A percentile compares a stretch with the other conserved stretches of the same genome.
These are phyloP conservation scores for Athene cunicularia DNA, from an alignment of 2,113 vertebrate genomes.

Conservation along the genomic window DNA sequence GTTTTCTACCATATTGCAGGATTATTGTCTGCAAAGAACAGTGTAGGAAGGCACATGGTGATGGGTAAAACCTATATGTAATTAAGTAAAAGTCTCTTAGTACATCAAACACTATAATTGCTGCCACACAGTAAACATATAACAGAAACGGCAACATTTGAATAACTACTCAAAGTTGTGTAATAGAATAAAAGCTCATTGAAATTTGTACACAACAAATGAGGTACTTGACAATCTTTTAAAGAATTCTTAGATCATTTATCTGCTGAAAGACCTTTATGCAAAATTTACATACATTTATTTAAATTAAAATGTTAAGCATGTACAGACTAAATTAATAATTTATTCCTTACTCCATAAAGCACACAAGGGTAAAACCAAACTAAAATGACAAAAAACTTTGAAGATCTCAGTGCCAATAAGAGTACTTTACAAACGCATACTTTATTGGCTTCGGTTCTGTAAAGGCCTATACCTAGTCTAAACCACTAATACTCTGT, in stretches of 20 bases:
- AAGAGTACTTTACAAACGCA: background rate
- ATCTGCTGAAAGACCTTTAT: background rate
- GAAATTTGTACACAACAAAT: background rate
- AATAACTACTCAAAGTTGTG: background rate
- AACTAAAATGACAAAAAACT: background rate
- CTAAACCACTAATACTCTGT: background rate
- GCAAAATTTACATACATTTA: background rate
- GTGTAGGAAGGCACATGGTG: background rate
- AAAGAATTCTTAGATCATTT: background rate
- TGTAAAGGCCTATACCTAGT: background rate
- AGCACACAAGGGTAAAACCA: background rate
- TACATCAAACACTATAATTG: background rate
- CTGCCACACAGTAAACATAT: background rate
- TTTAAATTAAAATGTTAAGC: background rate
- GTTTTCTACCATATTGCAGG: background rate
- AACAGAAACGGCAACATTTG: background rate
- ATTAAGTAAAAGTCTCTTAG: background rate
- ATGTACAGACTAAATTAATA: background rate
- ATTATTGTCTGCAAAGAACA: background rate
- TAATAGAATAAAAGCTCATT: background rate
- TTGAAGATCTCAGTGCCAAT: background rate
- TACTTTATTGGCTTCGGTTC: background rate
- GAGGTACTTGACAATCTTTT: background rate
- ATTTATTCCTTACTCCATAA: background rate
- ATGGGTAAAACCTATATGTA: background rate